A percentile compares a stretch with the other conserved stretches of the same genome.
phyloP scores from a whole-genome alignment of 2,113 vertebrate species.

The Motacilla alba region DNA sequence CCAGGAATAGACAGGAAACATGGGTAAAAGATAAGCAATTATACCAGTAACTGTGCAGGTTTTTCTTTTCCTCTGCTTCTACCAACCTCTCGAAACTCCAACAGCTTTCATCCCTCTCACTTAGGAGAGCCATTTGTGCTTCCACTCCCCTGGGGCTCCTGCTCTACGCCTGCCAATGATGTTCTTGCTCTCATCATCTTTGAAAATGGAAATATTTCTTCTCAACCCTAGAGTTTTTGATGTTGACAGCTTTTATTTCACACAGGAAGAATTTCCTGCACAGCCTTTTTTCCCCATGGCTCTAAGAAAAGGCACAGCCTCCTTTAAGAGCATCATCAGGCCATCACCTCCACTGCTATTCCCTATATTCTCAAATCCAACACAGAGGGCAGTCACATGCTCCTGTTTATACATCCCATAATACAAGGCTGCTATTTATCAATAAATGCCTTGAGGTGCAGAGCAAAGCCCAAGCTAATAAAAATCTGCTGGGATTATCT shows the following conservation, averaged over 20 bases:
- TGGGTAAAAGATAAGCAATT: background rate
- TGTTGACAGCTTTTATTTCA: background rate
- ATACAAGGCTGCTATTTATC: constrained; percentile 48
- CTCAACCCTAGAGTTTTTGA: background rate
- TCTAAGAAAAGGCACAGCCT: background rate
- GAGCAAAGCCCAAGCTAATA: background rate
- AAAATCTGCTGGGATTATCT: constrained; percentile 1
- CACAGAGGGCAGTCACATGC: background rate
- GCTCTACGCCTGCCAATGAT: background rate
- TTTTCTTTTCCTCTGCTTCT: background rate
- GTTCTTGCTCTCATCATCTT: background rate
- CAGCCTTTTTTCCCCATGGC: background rate
- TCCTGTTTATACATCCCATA: constrained; percentile 26
- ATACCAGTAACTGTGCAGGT: background rate
- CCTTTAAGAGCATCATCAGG: background rate
- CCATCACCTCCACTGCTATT: accelerated
- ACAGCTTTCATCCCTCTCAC: background rate
- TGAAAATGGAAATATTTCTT: background rate
- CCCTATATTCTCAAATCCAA: background rate
- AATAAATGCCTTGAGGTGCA: constrained; percentile 42
- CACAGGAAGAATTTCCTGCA: background rate
- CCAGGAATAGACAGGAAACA: background rate
- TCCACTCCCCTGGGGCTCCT: background rate
- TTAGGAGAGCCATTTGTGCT: background rate
- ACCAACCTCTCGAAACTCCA: background rate